phyloP scores from a whole-genome alignment of 2,797 vertebrate genomes.

The Diplodus sargus region DNA sequence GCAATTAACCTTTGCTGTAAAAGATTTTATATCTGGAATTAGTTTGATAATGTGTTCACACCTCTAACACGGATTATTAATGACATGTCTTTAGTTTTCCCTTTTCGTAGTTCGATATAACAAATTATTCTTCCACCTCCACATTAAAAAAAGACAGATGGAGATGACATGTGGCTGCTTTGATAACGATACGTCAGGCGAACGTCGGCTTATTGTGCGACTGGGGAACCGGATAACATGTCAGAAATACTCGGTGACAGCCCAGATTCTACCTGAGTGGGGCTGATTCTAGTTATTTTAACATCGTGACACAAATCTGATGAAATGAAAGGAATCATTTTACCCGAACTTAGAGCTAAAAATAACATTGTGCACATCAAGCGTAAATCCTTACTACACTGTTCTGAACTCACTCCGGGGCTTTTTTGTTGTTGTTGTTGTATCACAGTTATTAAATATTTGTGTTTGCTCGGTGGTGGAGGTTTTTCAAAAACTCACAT shows the following conservation, averaged over 20 bases:
- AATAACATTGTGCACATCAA: not conserved
- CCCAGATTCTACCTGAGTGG: too few species aligned
- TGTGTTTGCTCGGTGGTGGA: not conserved
- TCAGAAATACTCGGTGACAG: not conserved
- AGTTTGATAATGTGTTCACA: too few species aligned
- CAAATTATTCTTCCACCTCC: not conserved
- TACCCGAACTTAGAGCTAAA: not conserved
- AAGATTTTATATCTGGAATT: too few species aligned
- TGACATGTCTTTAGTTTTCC: not conserved
- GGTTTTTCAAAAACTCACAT: conserved; percentile 19
- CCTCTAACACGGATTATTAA: too few species aligned
- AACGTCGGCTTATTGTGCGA: not conserved
- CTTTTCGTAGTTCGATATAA: not conserved
- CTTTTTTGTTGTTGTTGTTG: not conserved
- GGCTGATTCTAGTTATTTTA: not conserved
- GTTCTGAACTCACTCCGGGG: not conserved
- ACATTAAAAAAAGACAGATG: not conserved
- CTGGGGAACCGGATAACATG: not conserved
- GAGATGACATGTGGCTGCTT: not conserved
- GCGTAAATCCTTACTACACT: not conserved
- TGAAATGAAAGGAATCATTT: not conserved
- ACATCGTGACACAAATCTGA: not conserved
- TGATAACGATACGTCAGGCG: not conserved
- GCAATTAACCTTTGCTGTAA: too few species aligned
- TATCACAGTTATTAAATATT: conserved; percentile 26